Evolutionary conservation across 2,113 vertebrate species (phyloP).

Genomic region (Enhydra lutris): DNA sequence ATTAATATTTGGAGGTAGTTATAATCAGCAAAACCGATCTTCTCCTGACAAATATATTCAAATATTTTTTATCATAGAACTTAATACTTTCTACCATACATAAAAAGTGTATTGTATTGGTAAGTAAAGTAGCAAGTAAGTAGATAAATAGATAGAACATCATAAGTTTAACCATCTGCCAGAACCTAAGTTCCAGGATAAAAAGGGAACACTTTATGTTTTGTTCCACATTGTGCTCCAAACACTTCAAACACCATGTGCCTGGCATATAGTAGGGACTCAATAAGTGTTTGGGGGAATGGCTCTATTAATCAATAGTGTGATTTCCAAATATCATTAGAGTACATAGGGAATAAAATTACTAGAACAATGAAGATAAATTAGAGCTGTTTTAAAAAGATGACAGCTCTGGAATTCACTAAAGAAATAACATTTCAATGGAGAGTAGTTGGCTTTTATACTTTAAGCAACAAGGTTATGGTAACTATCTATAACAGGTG

Average conservation of each 20-base stretch:
- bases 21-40: not conserved
- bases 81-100: not conserved
- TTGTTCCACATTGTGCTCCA: not conserved
- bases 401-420: not conserved
- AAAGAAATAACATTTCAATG: not conserved
- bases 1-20: not conserved
- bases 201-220: not conserved
- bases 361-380: not conserved
- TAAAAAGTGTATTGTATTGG: not conserved
- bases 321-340: constrained; percentile 1
- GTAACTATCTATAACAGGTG: not conserved
- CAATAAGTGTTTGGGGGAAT: not conserved
- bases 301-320: not conserved
- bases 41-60: not conserved
- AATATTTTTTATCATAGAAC: not conserved
- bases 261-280: not conserved
- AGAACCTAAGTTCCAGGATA: not conserved
- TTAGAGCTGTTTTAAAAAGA: not conserved
- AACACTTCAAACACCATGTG: not conserved
- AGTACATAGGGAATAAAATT: not conserved
- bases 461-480: not conserved
- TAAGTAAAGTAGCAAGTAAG: not conserved
- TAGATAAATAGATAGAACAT: not conserved
- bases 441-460: not conserved
- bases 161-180: not conserved